Conservation (phyloP, 2,797 vertebrate species). For the Alfaro cultratus region DNA sequence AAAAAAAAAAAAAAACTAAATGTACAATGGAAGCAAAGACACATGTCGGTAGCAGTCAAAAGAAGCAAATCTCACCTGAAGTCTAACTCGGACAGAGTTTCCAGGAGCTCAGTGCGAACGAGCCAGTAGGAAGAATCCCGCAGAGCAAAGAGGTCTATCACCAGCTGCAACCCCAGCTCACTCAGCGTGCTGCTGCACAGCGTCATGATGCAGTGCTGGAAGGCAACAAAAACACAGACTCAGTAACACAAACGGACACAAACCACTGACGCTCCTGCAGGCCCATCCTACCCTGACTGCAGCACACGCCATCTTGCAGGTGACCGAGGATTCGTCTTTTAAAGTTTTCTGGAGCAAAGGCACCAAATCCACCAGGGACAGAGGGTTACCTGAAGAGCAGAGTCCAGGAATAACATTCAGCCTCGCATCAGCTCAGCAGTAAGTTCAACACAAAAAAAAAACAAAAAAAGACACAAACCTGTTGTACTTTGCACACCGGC, state of each 20-base stretch:
- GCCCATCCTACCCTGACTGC: slow-evolving; percentile 89
- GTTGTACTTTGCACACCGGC: slow-evolving; percentile 80
- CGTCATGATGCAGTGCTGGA: slow-evolving; percentile 84
- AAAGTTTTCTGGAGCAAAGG: slow-evolving; percentile 89
- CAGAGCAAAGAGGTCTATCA: slow-evolving; percentile 88
- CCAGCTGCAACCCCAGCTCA: slow-evolving; percentile 90
- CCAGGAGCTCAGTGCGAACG: slow-evolving; percentile 94
- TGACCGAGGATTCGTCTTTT: slow-evolving; percentile 95
- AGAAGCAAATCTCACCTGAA: slow-evolving; percentile 83
- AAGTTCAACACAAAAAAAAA: background rate
- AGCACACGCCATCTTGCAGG: slow-evolving; percentile 93
- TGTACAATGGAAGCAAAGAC: background rate
- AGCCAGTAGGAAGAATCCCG: slow-evolving; percentile 95
- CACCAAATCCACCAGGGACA: slow-evolving; percentile 90
- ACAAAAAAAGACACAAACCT: slow-evolving; percentile 58
- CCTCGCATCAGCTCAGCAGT: background rate
- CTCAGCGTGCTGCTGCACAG: slow-evolving; percentile 91
- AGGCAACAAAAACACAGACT: slow-evolving; percentile 23
- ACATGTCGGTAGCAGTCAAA: background rate
- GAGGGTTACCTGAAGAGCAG: slow-evolving; percentile 82
- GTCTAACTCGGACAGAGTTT: slow-evolving; percentile 94
- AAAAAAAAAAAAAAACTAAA: background rate
- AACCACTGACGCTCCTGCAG: background rate
- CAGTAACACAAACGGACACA: slow-evolving; percentile 4
- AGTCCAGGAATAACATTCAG: background rate